Conservation (phyloP, 2,888 invertebrate species). For the Cactoblastis cactorum region DNA sequence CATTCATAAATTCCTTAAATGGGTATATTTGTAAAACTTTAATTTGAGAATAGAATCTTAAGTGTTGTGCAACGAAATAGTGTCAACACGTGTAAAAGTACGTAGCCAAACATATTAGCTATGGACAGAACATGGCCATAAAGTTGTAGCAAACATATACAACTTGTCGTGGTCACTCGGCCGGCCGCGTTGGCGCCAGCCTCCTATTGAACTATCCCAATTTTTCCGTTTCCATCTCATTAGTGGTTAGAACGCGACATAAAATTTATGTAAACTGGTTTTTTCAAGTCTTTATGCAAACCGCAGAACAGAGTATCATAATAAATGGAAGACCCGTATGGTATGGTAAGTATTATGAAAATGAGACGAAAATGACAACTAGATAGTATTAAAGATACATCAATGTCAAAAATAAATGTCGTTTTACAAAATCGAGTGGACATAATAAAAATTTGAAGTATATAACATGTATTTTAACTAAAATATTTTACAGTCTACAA, state of each 20-base stretch:
- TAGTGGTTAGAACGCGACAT: slow-evolving; percentile 44
- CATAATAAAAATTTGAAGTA: too few species aligned
- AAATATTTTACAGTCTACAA: too few species aligned
- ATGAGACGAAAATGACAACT: slow-evolving; percentile 26
- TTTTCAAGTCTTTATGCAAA: slow-evolving; percentile 56
- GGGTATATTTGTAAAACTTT: slow-evolving; percentile 11
- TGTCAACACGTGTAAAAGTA: slow-evolving; percentile 21
- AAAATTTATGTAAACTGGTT: slow-evolving; percentile 47
- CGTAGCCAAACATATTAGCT: slow-evolving; percentile 21
- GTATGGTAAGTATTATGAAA: slow-evolving; percentile 47
- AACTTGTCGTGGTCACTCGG: slow-evolving; percentile 24
- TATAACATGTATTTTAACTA: too few species aligned
- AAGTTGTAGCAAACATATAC: slow-evolving; percentile 7
- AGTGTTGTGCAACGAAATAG: slow-evolving; percentile 21
- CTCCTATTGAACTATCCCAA: slow-evolving; percentile 42
- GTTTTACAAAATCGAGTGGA: too few species aligned
- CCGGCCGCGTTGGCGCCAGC: slow-evolving; percentile 44
- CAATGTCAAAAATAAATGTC: too few species aligned
- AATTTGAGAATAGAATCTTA: slow-evolving; percentile 14
- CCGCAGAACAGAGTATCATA: slow-evolving; percentile 38
- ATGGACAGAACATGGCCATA: slow-evolving; percentile 18
- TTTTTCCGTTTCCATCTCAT: slow-evolving; percentile 51
- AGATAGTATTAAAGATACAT: not conserved
- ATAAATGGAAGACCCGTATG: slow-evolving; percentile 50
- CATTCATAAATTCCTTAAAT: slow-evolving; percentile 3